Evolutionary conservation across 2,888 invertebrate genomes (phyloP).

Genomic region (Aproaerema taeniolella): DNA sequence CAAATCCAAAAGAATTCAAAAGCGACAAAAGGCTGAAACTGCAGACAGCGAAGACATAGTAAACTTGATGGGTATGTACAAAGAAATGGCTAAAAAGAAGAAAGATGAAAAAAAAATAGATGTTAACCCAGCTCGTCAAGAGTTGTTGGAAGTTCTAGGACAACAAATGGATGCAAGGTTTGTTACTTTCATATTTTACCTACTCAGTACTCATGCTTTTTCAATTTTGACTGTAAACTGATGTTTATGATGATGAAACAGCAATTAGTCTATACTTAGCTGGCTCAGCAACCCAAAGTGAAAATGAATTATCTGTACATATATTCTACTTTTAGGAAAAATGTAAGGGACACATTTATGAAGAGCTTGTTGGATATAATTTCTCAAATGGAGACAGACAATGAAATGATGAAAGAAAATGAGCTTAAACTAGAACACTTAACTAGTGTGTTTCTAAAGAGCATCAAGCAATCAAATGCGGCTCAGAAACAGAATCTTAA

Average conservation of each 20-base stretch:
- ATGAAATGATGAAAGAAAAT: slow-evolving; percentile 53
- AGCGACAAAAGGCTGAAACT: slow-evolving; percentile 32
- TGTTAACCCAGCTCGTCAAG: slow-evolving; percentile 45
- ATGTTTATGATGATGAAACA: too few relatives aligned
- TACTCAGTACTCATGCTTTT: background rate
- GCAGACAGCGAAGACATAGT: slow-evolving; percentile 43
- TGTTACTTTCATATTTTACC: slow-evolving; percentile 10
- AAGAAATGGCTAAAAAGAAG: slow-evolving; percentile 41
- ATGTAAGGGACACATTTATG: slow-evolving; percentile 23
- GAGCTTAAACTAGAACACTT: slow-evolving; percentile 58
- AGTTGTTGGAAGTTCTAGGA: slow-evolving; percentile 46
- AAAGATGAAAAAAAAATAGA: slow-evolving; percentile 33
- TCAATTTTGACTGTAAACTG: too few relatives aligned
- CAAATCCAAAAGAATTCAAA: slow-evolving; percentile 42
- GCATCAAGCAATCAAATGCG: slow-evolving; percentile 49
- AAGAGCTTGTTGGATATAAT: slow-evolving; percentile 44
- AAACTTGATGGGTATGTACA: slow-evolving; percentile 38
- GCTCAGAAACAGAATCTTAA: slow-evolving; percentile 53
- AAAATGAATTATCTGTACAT: too few relatives aligned
- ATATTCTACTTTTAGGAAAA: too few relatives aligned
- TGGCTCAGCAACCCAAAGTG: too few relatives aligned
- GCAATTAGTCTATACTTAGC: background rate
- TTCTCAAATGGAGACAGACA: slow-evolving; percentile 47
- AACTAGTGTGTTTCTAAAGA: slow-evolving; percentile 47
- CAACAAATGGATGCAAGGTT: slow-evolving; percentile 52